These are phyloP conservation scores for Nesogale talazaci DNA, from an alignment of 2,113 vertebrate genomes.

Conservation along the genomic window DNA sequence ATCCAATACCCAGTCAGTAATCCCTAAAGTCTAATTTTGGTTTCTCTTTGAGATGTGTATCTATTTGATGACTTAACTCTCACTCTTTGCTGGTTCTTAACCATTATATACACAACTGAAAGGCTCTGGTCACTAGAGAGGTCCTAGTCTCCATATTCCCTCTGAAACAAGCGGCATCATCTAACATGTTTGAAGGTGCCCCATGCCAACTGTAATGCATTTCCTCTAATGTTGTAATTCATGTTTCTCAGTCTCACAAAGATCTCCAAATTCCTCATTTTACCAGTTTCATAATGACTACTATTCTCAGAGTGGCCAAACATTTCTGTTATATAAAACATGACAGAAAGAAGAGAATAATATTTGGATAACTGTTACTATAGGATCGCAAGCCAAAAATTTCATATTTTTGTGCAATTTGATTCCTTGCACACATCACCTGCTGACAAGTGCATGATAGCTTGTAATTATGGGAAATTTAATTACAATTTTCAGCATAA, in stretches of 20 bases:
- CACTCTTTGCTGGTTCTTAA: background rate
- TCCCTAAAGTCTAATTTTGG: background rate
- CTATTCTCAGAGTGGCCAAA: background rate
- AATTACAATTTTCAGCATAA: background rate
- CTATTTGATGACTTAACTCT: background rate
- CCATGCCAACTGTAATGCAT: background rate
- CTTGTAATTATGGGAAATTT: constrained; percentile 15
- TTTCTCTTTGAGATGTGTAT: background rate
- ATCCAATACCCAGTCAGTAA: background rate
- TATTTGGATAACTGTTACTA: background rate
- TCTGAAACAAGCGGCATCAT: background rate
- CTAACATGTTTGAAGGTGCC: background rate
- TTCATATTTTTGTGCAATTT: background rate
- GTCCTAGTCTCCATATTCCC: background rate
- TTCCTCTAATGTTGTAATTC: background rate
- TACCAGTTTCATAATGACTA: background rate
- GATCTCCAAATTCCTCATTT: background rate
- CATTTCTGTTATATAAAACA: background rate
- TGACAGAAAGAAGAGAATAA: background rate
- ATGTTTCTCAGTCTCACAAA: background rate
- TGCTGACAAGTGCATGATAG: background rate
- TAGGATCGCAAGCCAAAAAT: constrained; percentile 8
- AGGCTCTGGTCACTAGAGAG: background rate
- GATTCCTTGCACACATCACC: background rate
- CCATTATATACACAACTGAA: background rate